These are phyloP conservation scores for Cotesia glomerata DNA, from an alignment of 1,140 invertebrate genomes.

Conservation along the genomic window DNA sequence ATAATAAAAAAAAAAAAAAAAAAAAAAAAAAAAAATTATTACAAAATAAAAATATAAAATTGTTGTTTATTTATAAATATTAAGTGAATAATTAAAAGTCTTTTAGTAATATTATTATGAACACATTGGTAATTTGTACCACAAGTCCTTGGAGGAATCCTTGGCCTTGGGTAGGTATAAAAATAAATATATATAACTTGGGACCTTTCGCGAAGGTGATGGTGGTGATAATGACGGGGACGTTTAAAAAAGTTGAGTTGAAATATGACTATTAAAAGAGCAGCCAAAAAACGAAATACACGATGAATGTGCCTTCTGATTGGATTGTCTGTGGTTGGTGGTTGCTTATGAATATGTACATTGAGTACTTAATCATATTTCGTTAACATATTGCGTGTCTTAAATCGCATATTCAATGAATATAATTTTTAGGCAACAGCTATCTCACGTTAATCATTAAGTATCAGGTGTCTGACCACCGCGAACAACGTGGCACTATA, in stretches of 20 bases:
- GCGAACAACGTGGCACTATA: too few species aligned
- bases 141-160: not conserved
- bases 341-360: not conserved
- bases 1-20: not conserved
- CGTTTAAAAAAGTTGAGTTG: too few species aligned
- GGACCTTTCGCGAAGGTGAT: too few species aligned
- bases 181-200: not conserved
- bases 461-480: not conserved
- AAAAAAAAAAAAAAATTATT: not conserved
- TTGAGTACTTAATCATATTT: not conserved
- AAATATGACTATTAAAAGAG: too few species aligned
- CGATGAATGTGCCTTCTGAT: too few species aligned
- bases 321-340: too few species aligned
- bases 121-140: not conserved
- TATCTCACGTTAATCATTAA: not conserved
- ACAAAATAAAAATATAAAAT: not conserved
- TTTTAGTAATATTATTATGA: not conserved
- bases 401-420: too few species aligned
- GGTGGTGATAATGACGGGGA: too few species aligned
- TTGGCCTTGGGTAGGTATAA: not conserved
- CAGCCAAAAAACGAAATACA: too few species aligned
- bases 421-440: not conserved
- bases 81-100: not conserved
- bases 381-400: not conserved
- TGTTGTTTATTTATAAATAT: not conserved